Evolutionary conservation across 2,113 vertebrate species (phyloP), one percentile per base, ranked within the genome.

Genomic region (Aegotheles bennettii): DNA sequence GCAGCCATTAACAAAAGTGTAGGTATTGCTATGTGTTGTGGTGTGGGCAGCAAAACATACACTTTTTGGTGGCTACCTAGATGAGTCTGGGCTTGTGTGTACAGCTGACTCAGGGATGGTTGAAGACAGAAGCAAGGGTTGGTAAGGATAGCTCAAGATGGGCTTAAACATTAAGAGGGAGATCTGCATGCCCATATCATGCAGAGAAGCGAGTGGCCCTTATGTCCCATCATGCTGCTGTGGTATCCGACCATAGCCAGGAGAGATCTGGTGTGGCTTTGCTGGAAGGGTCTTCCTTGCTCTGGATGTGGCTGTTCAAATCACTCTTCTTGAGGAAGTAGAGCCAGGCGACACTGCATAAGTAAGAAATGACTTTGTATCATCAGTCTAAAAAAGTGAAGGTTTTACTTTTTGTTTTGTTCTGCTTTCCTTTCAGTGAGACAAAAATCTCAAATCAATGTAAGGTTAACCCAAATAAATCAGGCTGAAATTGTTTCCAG

Each of bases 401-500:
- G 18, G 8, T 45, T 69, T 71, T 73, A 3, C 6, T 31, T 54
- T 68, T 84, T 59, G 10, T 23, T 68, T 89, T 61, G 1, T 11
- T 60, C 14, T 61, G 7, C 29, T 90, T 79, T 75, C 6, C 54
- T 60, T 82, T 61, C 47, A 38, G 54, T 57, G 31, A 73, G 24
- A 54, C 24, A 36, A 78, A 84, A 20, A 33, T 42, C 63, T 16
- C 20, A 76, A 65, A 28, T 74, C 54, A 15, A 1, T 56, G 14
- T 68, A 54, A 79, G 38, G 45, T 79, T 87, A 91, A 76, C 48
- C 33, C 75, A 18, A 80, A 70, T 77, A 94, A 94, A 90, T 74
- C 57, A 61, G 28, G 17, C 42, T 90, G 71, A 87, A 85, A 86
- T 88, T 84, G 71, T 89, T 97, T 94, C 80, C 82, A 95, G 92